These are phyloP conservation scores for Temnopleurus reevesii DNA, from an alignment of 53 echinoderm and acorn worm genomes.

Conservation along the genomic window DNA sequence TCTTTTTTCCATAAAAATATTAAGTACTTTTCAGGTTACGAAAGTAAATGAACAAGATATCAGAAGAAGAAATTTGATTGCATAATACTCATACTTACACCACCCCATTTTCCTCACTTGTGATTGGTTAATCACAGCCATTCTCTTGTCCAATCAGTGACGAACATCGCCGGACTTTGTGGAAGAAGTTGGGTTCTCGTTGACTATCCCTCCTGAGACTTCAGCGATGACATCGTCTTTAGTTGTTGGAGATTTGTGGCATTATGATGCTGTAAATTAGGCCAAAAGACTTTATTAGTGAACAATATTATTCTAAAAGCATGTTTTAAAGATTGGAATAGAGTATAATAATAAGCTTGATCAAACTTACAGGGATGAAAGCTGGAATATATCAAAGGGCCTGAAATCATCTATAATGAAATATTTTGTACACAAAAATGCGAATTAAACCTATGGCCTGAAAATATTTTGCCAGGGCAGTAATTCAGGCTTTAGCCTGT, in stretches of 20 bases:
- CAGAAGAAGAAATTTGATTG: not conserved
- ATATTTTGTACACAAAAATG: too few species aligned
- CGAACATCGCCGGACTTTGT: not conserved
- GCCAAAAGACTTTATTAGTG: too few species aligned
- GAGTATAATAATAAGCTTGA: too few species aligned
- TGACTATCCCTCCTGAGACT: not conserved
- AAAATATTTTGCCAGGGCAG: too few species aligned
- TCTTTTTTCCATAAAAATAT: not conserved
- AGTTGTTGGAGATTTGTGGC: not conserved
- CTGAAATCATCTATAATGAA: too few species aligned
- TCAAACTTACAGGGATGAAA: too few species aligned
- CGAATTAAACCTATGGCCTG: too few species aligned
- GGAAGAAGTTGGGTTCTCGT: not conserved
- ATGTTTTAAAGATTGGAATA: too few species aligned
- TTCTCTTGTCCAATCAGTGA: not conserved
- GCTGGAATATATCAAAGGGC: too few species aligned
- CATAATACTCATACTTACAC: constrained; percentile 22
- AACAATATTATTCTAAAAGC: too few species aligned
- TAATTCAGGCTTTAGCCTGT: too few species aligned
- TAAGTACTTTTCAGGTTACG: not conserved
- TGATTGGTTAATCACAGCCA: not conserved
- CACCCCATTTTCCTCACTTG: not conserved
- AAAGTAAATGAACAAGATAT: constrained; percentile 39
- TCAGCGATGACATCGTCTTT: not conserved
- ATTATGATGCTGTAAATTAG: not conserved